These are phyloP conservation scores for Megaustenia siamemsis DNA, from an alignment of 2,888 invertebrate species.

Conservation along the genomic window DNA sequence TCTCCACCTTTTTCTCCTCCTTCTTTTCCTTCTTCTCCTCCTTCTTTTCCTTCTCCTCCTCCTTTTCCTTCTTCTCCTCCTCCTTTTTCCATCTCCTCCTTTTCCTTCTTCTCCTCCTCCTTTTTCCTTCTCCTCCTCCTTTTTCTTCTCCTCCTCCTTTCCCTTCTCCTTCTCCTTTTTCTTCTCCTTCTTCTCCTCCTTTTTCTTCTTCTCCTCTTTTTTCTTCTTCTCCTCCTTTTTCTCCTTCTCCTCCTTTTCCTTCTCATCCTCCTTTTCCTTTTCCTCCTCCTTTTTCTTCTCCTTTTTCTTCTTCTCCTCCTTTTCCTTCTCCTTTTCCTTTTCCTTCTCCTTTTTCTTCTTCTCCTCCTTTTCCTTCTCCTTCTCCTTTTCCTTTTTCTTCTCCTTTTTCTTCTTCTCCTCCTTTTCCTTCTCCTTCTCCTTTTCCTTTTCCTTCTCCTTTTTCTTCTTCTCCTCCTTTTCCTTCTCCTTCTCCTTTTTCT, in stretches of 20 bases:
- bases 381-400: not conserved
- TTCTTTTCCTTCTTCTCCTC: no score
- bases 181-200: no score
- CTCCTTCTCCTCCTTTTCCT: no score
- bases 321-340: not conserved
- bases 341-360: not conserved
- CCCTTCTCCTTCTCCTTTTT: no score
- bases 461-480: not conserved
- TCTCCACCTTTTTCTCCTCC: no score
- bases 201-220: not conserved
- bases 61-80: no score
- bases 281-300: not conserved
- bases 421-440: not conserved
- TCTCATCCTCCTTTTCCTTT: not conserved
- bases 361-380: not conserved
- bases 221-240: not conserved
- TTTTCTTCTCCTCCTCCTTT: no score
- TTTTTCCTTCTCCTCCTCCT: no score
- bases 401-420: not conserved
- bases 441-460: not conserved
- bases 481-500: not conserved
- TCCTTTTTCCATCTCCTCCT: no score
- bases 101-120: no score
- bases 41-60: no score
- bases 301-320: not conserved